Conservation (phyloP, 2,888 invertebrate species). For the Mactromeris polynyma region DNA sequence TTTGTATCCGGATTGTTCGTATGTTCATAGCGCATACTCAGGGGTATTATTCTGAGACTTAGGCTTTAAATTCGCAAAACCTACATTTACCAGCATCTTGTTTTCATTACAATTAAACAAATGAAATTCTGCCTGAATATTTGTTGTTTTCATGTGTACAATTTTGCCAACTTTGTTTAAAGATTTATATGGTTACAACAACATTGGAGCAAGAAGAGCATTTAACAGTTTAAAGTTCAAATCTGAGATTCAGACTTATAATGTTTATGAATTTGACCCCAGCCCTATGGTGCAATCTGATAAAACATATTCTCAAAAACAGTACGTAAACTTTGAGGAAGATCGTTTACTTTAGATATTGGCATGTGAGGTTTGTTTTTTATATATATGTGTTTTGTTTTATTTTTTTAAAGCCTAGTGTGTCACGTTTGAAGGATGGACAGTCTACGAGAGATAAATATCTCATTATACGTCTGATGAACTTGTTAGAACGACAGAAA, state of each 20-base stretch:
- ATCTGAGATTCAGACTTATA: too few relatives aligned
- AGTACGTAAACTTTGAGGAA: neutral
- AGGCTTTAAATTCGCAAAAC: too few relatives aligned
- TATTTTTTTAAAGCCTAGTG: conserved; percentile 38
- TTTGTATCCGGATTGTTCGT: too few relatives aligned
- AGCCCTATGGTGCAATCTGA: neutral
- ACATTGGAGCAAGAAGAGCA: too few relatives aligned
- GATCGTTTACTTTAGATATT: neutral
- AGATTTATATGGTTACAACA: neutral
- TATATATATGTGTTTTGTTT: neutral
- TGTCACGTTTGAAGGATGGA: conserved; percentile 43
- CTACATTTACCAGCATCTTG: too few relatives aligned
- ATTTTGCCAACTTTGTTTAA: neutral
- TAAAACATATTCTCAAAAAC: neutral
- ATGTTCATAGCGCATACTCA: too few relatives aligned
- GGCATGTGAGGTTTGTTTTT: neutral
- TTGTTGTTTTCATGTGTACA: too few relatives aligned
- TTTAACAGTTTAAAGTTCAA: too few relatives aligned
- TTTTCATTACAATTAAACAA: too few relatives aligned
- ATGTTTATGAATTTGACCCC: too few relatives aligned
- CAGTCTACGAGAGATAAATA: conserved; percentile 45
- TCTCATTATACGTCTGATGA: conserved; percentile 56
- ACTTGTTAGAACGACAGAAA: conserved; percentile 43
- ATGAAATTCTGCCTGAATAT: too few relatives aligned
- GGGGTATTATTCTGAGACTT: too few relatives aligned